A percentile compares a stretch with the other conserved stretches of the same genome.
phyloP scores from a whole-genome alignment of 2,797 vertebrate genomes.

The Taeniopygia guttata region DNA sequence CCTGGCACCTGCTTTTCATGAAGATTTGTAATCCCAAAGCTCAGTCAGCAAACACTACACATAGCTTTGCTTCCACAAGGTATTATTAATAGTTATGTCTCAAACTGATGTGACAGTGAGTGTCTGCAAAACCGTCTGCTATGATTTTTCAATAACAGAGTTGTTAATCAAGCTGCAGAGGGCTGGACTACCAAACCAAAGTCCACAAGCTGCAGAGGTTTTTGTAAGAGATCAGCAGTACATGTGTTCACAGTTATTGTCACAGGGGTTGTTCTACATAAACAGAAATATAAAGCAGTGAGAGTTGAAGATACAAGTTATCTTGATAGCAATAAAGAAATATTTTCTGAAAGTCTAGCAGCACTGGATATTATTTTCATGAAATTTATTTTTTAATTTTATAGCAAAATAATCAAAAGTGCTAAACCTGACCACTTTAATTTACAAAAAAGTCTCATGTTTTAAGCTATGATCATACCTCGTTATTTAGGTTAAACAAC shows the following conservation, averaged over 20 bases:
- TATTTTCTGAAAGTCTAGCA: constrained; percentile 67
- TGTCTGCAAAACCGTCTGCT: background rate
- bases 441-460: constrained; percentile 62
- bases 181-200: background rate
- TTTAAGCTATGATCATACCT: constrained; percentile 56
- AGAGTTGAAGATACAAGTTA: background rate
- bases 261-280: background rate
- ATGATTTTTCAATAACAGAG: background rate
- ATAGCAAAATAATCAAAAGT: constrained; percentile 78
- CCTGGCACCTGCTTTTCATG: background rate
- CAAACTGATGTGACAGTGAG: background rate
- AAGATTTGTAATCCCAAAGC: background rate
- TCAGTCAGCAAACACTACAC: background rate
- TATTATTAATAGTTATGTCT: background rate
- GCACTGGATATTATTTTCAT: constrained; percentile 76
- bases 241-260: background rate
- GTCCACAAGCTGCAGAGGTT: background rate
- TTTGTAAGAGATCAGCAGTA: background rate
- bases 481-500: constrained; percentile 55
- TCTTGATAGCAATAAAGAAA: background rate
- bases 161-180: background rate
- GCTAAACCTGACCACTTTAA: constrained; percentile 69
- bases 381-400: constrained; percentile 69
- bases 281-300: background rate
- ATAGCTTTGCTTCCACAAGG: background rate